Base-by-base conservation (phyloP, 2,888 invertebrate genomes). In the Flexamia atlantica region DNA sequence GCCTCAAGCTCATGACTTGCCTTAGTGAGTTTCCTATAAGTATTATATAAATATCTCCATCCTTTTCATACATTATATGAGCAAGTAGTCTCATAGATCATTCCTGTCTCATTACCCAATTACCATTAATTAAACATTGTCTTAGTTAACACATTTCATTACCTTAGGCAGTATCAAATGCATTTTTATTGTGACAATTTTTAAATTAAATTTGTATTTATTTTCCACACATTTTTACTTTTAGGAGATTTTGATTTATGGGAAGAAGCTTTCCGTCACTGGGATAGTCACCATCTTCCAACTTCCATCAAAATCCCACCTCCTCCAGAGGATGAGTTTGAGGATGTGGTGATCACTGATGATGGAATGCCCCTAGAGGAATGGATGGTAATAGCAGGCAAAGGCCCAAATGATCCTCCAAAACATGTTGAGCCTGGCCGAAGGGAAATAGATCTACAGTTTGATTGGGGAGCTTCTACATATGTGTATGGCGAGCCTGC, bases 361-460 rank as follows among this genome's bases (percentile, higher is more conserved):
- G 14, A 82, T 23, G 36, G 23, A 1, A 12, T 30, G n/a, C 42
- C 10, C 9, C 28, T 50, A 23, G 82, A 82, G 1, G 82, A 82
- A 50, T 82, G 82, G 82, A 82, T 82, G 70, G 72, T 82, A 1
- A 17, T 42, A 2, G 82, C 82, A 25, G 70, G 82, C 4, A 82
- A 70, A 20, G 82, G 82, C 10, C 82, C 83, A 12, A 32, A 57
- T 7, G 40, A 60, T 14, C 14, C 10, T 25, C 25, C 79, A 14
- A 28, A 10, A 20, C n/a, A 12, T 25, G 20, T n/a, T 53, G 30
- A 50, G 17, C 50, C 50, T n/a, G 72, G 83, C 20, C n/a, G 32
- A 7, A 14, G 83, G 17, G 72, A 83, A 28, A 36, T 74, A 3
- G 83, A 83, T 23, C 30, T 60, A 17, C 7, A 4, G 1, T 64